Evolutionary conservation across 1,140 invertebrate species (phyloP).

Genomic region (Cyclina sinensis): DNA sequence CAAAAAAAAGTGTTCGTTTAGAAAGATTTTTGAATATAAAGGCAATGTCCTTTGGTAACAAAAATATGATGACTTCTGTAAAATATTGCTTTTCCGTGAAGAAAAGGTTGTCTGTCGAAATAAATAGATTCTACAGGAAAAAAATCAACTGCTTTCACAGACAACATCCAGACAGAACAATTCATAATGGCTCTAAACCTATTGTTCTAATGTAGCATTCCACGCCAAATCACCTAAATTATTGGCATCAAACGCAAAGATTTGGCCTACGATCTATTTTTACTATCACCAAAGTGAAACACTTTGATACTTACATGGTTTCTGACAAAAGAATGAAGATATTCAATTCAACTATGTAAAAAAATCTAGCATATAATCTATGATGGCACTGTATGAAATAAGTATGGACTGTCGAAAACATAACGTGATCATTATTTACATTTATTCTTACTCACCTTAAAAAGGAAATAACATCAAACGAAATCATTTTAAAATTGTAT

Average conservation of each 20-base stretch:
- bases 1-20: too few species aligned
- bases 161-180: slow-evolving; percentile 19
- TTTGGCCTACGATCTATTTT: slow-evolving; percentile 26
- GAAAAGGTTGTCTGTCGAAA: slow-evolving; percentile 20
- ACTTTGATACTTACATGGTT: not conserved
- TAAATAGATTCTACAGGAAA: slow-evolving; percentile 1
- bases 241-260: slow-evolving; percentile 32
- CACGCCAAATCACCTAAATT: slow-evolving; percentile 46
- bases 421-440: too few species aligned
- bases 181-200: slow-evolving; percentile 43
- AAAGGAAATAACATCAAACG: too few species aligned
- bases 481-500: too few species aligned
- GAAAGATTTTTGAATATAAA: too few species aligned
- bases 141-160: slow-evolving; percentile 38
- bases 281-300: not conserved
- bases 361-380: too few species aligned
- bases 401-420: too few species aligned
- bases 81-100: slow-evolving; percentile 13
- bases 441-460: too few species aligned
- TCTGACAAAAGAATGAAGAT: not conserved
- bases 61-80: not conserved
- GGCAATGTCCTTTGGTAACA: too few species aligned
- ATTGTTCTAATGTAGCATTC: slow-evolving; percentile 31
- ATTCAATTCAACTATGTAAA: too few species aligned
- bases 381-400: too few species aligned